phyloP scores from a whole-genome alignment of 1,140 invertebrate species.

The Choristoneura fumiferana region DNA sequence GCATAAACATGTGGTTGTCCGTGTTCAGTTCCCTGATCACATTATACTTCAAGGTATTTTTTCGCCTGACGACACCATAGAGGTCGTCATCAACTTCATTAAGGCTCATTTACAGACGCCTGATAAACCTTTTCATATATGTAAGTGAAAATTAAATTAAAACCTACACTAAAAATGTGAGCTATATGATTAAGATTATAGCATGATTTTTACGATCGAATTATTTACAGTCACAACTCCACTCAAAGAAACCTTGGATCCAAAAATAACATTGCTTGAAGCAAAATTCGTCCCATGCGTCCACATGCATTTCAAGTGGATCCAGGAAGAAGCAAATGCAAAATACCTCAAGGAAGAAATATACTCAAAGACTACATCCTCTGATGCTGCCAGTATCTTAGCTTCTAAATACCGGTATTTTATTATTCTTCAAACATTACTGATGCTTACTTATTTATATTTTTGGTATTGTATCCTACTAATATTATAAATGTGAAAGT shows the following conservation, averaged over 20 bases:
- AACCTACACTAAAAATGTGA: too few species aligned
- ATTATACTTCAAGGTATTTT: slow-evolving; percentile 90
- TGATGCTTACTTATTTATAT: slow-evolving; percentile 1
- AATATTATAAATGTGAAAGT: too few species aligned
- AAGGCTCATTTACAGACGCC: slow-evolving; percentile 82
- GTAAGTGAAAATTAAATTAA: slow-evolving; percentile 81
- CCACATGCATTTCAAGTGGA: slow-evolving; percentile 83
- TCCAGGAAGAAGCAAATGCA: slow-evolving; percentile 37
- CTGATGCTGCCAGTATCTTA: slow-evolving; percentile 63
- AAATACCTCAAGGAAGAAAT: slow-evolving; percentile 59
- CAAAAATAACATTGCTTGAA: slow-evolving; percentile 81
- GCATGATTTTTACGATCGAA: too few species aligned
- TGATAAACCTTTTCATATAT: slow-evolving; percentile 84
- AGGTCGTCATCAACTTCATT: slow-evolving; percentile 84
- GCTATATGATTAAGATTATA: too few species aligned
- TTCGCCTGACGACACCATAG: slow-evolving; percentile 83
- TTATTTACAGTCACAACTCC: slow-evolving; percentile 84
- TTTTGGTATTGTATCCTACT: too few species aligned
- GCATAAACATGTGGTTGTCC: slow-evolving; percentile 86
- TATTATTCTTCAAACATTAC: not conserved
- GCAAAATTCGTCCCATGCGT: slow-evolving; percentile 87
- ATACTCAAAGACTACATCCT: slow-evolving; percentile 54
- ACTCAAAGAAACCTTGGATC: slow-evolving; percentile 82
- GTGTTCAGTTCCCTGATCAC: slow-evolving; percentile 90
- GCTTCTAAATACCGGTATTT: slow-evolving; percentile 72